Evolutionary conservation across 2,797 vertebrate species (phyloP), one percentile per base, ranked within the genome.

Genomic region (Brachyalestes nurse): DNA sequence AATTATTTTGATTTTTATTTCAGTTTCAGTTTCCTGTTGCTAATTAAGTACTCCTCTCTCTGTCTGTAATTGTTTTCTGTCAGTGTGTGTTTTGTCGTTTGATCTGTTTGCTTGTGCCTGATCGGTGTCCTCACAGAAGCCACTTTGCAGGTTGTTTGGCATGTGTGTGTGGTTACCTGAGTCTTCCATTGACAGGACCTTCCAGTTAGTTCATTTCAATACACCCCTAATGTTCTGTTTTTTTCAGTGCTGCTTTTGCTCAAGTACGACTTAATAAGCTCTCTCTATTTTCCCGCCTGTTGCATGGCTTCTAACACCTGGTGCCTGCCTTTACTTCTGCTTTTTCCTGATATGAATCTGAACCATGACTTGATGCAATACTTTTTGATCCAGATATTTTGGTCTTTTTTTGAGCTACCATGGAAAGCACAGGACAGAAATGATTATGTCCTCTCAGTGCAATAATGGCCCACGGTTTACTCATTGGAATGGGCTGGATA

Each of bases 291-390:
- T 85, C 88, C 84, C 80, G 77, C 88, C 88, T 89, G 77, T 84
- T 83, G 78, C 21, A 23, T 86, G 89, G 91, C 92, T 89, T 91
- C 88, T 82, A 84, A 90, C 91, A 17, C 76, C 86, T 86, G 84
- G 84, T 55, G 12, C 88, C 88, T 85, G 81, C 75, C 21, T 87
- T 79, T 82, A 77, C 82, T 88, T 86, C 88, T 89, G 74, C 51
- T 83, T 86, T 85, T 74, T 77, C 75, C 84, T 79, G 34, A 81
- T 82, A 80, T 81, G 77, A 87, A 86, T 86, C 89, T 79, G 85
- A 79, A 55, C 28, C 79, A 87, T 90, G 86, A 91, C 86, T 75
- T 90, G 84, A 90, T 94, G 91, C 89, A 92, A 81, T 80, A 47
- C 55, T 75, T 65, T 60, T 72, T 82, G 38, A 83, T 83, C 74